Evolutionary conservation across 2,888 invertebrate species (phyloP), one percentile per base, ranked within the genome.

Genomic region (Megalurothrips usitatus): DNA sequence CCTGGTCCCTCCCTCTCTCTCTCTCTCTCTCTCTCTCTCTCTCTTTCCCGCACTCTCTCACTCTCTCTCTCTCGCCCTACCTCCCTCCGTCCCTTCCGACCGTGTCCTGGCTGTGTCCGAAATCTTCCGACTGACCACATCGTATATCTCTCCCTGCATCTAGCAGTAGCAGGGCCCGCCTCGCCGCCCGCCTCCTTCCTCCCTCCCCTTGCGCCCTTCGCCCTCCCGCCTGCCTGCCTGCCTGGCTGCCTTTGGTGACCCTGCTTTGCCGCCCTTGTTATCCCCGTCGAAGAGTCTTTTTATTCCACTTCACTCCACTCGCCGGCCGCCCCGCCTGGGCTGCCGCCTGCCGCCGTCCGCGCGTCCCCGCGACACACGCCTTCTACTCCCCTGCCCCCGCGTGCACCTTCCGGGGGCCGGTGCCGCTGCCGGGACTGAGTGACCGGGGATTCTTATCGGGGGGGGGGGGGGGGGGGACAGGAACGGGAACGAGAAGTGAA

Each of bases 251-350:
- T 43, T 43, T 43, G 34, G 34, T 43, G 68, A 75, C 68, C 68
- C 68, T 75, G 34, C 34, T 43, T 43, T 43, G 34, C 34, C 6
- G 68, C 68, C 68, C 68, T 75, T 75, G 68, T 75, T 75, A 75
- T 75, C 68, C 68, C 23, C 26, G 83, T 80, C 82, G 34, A 43
- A 43, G 6, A 43, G 34, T 43, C 34, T 81, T 81, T 83, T 83
- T 83, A 84, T 83, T 82, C 83, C 80, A 81, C 49, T 80, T 81
- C 26, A 80, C 75, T 81, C 48, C 63, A 49, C 52, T 23, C 68
- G 43, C 14, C 26, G 26, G 23, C n/a, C 23, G 11, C 52, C 52
- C 12, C 52, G 14, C 52, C 1, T 12, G 52, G 52, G 10, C 49
- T 12, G 12, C 49, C 49, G 10, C 9, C 10, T 9, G 14, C 52